Evolutionary conservation across 2,797 vertebrate species (phyloP), one percentile per base, ranked within the genome.

Genomic region (Rhadinocentrus ornatus): DNA sequence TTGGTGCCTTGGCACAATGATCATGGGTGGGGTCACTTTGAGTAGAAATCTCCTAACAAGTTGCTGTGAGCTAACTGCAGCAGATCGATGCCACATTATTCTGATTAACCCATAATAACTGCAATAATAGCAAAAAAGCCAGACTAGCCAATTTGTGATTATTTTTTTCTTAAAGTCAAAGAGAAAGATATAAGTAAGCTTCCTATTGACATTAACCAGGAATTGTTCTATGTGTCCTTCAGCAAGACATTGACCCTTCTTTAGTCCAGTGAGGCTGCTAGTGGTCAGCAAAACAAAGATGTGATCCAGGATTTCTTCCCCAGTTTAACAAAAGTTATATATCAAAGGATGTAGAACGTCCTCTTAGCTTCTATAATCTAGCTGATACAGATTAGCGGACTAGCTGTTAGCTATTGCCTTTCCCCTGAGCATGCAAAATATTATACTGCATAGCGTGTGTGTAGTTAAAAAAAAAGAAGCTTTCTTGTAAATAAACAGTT

Each of bases 321-420:
- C 18, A 12, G 22, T 75, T 77, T 69, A 77, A 78, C 87, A 69
- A 81, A 85, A 75, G 66, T 31, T 27, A 86, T 78, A 44, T 35
- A 76, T 82, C 78, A 81, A 59, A 56, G 9, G 52, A 69, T 54
- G 39, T 72, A 60, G 53, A 69, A 54, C 32, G 67, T 56, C 26
- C 39, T 27, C 60, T 55, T 50, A 2, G 4, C 58, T 70, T 58
- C 53, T 31, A 35, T 73, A 20, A 66, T 53, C 6, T 3, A 31
- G 58, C 61, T 58, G 35, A 32, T 32, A 32, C 31, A 32, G 31
- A 32, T 7, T 32, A 32, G 31, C n/a, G 37, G 65, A 32, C 65
- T 71, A 62, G 35, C 22, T 3, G 1, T 62, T 52, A 35, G 9
- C 9, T 35, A 12, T 2, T 39, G 31, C 27, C 37, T 26, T 60